Evolutionary conservation across 1,140 invertebrate species (phyloP).

Genomic region (Piezodorus guildinii): DNA sequence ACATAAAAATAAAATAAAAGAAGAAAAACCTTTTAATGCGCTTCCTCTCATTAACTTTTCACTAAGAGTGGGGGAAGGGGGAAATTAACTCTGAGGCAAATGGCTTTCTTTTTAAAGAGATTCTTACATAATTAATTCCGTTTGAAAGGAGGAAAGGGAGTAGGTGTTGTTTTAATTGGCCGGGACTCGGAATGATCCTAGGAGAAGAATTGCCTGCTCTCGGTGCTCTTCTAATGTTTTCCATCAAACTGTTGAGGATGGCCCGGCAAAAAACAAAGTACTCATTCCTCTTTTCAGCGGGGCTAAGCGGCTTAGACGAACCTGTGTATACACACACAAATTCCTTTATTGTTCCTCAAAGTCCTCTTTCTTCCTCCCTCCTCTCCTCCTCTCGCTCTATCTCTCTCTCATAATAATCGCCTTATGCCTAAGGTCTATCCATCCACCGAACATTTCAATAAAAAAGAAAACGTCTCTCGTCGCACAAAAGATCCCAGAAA

Average conservation of each 20-base stretch:
- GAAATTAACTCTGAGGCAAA: background rate
- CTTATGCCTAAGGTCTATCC: background rate
- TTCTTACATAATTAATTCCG: conserved; percentile 6
- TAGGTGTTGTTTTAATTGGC: conserved; percentile 2
- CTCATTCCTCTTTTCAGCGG: background rate
- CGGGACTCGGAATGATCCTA: background rate
- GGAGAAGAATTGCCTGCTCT: background rate
- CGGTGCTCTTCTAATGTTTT: background rate
- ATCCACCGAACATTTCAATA: too few species aligned
- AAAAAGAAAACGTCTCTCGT: too few species aligned
- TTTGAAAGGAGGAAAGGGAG: background rate
- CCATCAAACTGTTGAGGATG: background rate
- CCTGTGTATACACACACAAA: conserved; percentile 9
- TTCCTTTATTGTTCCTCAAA: conserved; percentile 15
- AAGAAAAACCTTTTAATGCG: background rate
- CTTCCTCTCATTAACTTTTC: conserved; percentile 2
- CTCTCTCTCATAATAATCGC: background rate
- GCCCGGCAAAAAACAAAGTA: background rate
- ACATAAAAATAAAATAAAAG: too few species aligned
- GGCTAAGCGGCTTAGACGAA: background rate
- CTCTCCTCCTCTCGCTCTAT: too few species aligned
- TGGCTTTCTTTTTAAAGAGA: conserved; percentile 1
- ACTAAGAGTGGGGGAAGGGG: background rate
- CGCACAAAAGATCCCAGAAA: too few species aligned
- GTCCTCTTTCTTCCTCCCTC: background rate